Evolutionary conservation across 2,888 invertebrate species (phyloP).

Genomic region (Synanthedon vespiformis): DNA sequence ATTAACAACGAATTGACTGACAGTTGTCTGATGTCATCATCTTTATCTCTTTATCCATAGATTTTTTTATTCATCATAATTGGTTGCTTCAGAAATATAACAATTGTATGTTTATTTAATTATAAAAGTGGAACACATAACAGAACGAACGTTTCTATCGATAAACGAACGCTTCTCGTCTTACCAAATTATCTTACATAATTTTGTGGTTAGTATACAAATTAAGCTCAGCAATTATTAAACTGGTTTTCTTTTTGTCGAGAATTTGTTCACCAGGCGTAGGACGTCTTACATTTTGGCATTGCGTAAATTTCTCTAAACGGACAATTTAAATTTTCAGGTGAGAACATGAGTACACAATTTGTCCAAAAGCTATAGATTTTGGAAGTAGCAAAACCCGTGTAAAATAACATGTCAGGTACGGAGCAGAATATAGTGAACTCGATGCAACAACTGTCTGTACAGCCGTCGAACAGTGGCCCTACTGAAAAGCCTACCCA

Average conservation of each 20-base stretch:
- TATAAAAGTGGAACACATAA: slow-evolving; percentile 3
- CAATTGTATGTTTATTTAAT: slow-evolving; percentile 15
- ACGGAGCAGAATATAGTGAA: slow-evolving; percentile 65
- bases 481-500: slow-evolving; percentile 62
- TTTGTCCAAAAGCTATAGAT: slow-evolving; percentile 27
- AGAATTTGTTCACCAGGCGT: slow-evolving; percentile 43
- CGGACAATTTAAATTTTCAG: slow-evolving; percentile 29
- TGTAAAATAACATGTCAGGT: slow-evolving; percentile 66
- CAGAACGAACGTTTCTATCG: background rate
- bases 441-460: slow-evolving; percentile 65
- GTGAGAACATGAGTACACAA: slow-evolving; percentile 43
- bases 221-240: slow-evolving; percentile 1
- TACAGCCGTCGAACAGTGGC: slow-evolving; percentile 58
- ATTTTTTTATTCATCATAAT: background rate
- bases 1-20: background rate
- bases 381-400: slow-evolving; percentile 26
- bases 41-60: background rate
- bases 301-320: slow-evolving; percentile 5
- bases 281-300: slow-evolving; percentile 32
- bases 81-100: no score
- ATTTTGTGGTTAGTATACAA: background rate
- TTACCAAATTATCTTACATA: background rate
- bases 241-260: slow-evolving; percentile 15
- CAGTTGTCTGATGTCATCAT: background rate
- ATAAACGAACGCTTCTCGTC: background rate